Base-by-base conservation (phyloP, 2,888 invertebrate genomes). In the Scrobipalpa costella region DNA sequence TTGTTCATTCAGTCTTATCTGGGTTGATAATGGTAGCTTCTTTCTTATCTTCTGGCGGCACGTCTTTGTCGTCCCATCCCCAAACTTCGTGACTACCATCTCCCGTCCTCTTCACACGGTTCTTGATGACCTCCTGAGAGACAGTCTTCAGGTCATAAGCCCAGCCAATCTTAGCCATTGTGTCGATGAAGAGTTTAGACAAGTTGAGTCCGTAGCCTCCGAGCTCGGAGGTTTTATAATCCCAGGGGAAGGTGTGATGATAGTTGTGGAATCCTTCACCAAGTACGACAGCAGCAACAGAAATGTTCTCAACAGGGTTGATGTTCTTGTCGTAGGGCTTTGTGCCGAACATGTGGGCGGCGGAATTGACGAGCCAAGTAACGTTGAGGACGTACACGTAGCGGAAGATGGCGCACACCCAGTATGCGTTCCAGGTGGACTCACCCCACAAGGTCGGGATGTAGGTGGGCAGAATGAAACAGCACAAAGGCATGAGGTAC, bases 301-400 rank as follows among this genome's bases (percentile, higher is more conserved):
- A 77, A 27, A 87, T 85, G 71, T 94, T 96, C 83, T 97, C 94
- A 0, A 94, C 88, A 0, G 97, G 96, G 76, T 94, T 95, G 74
- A 97, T 94, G 84, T 86, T 81, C 92, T 92, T 94, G 80, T 97
- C 95, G 76, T 95, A 96, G 19, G 95, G 95, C 73, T 93, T 94
- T 71, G 89, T 88, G 62, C 96, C 95, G 90, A 94, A 95, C 75
- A 94, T 91, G 85, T 98, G 98, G 11, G 98, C 98, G 0, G 95
- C 96, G 67, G 96, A 96, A 90, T 98, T 98, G 47, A 98, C 97
- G 65, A 96, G 89, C 97, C 97, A 98, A 3, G 98, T 98, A 63
- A 94, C 94, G 83, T 98, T 96, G 63, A 98, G 92, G 0, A 95
- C 94, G 76, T 95, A 93, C 38, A 94, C 93, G 88, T 96, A 97